phyloP scores from a whole-genome alignment of 2,888 invertebrate genomes.

The Nymphalis polychloros region DNA sequence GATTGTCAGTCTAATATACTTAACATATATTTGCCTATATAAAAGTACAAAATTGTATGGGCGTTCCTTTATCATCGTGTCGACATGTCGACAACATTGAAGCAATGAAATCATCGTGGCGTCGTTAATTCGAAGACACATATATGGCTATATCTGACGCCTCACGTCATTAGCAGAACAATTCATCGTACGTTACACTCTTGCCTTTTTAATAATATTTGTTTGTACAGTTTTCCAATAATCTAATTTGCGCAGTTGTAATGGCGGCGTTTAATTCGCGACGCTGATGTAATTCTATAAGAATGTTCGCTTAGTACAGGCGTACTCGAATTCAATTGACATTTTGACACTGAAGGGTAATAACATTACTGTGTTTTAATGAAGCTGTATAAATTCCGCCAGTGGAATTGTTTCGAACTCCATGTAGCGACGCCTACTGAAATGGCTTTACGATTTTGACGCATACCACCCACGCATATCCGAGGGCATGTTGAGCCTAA shows the following conservation, averaged over 20 bases:
- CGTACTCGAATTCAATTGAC: slow-evolving; percentile 52
- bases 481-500: slow-evolving; percentile 24
- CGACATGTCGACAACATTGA: neutral
- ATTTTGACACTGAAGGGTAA: slow-evolving; percentile 24
- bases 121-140: slow-evolving; percentile 51
- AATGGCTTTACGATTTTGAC: slow-evolving; percentile 16
- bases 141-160: neutral
- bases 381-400: slow-evolving; percentile 24
- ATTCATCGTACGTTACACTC: slow-evolving; percentile 58
- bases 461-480: slow-evolving; percentile 27
- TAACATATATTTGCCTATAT: no score
- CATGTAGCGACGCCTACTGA: slow-evolving; percentile 38
- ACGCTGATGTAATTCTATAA: slow-evolving; percentile 60
- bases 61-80: neutral
- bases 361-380: slow-evolving; percentile 22
- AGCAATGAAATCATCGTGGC: neutral
- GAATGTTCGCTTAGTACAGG: slow-evolving; percentile 39
- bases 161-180: slow-evolving; percentile 54
- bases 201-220: slow-evolving; percentile 63
- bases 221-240: slow-evolving; percentile 71
- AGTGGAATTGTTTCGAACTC: slow-evolving; percentile 21
- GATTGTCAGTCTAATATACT: no score
- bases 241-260: slow-evolving; percentile 66
- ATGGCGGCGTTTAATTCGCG: slow-evolving; percentile 44
- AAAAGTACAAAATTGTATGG: neutral